Evolutionary conservation across 2,888 invertebrate genomes (phyloP), one percentile per base, ranked within the genome.

Genomic region (Drosophila ochracea): DNA sequence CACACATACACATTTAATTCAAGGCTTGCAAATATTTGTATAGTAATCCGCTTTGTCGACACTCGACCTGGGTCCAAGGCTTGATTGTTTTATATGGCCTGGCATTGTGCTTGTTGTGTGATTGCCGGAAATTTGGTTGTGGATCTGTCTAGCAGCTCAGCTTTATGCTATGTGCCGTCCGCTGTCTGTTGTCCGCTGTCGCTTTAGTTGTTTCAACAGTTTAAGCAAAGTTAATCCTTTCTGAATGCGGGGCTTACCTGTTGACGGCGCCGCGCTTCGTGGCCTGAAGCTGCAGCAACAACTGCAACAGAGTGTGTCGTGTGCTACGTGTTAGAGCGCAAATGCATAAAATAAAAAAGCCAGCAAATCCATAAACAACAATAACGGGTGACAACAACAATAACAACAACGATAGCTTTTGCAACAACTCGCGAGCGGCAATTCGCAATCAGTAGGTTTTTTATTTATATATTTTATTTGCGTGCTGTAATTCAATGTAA

Each of bases 171-270:
- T 50, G 25, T 57, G 58, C 43, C 59, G 31, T 69, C 65, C 39
- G 65, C 9, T 25, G 47, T 63, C 70, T 50, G 57, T 28, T 57
- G 55, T 62, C 69, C 41, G 67, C 62, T 73, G 75, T 65, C 73
- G 74, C 72, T 80, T 65, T 72, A 63, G 82, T 75, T 82, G 83
- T 82, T 82, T 59, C 68, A 78, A 78, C 85, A 78, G 74, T 82
- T 82, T 81, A 83, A 89, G 89, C 83, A 84, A 78, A 82, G 77
- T 83, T 88, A 87, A 89, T 90, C 86, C 83, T 76, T 75, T 79
- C 80, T 78, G 79, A 84, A 88, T 79, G 73, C 77, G 69, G 73
- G 76, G 84, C 87, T 89, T 89, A 90, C 88, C 90, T 89, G 90
- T 84, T 89, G 84, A 84, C 71, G 79, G 82, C 69, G 73, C 39